A percentile compares a stretch with the other conserved stretches of the same genome.
Conservation (phyloP, 2,113 vertebrate genomes). For the Tragelaphus buxtoni region DNA sequence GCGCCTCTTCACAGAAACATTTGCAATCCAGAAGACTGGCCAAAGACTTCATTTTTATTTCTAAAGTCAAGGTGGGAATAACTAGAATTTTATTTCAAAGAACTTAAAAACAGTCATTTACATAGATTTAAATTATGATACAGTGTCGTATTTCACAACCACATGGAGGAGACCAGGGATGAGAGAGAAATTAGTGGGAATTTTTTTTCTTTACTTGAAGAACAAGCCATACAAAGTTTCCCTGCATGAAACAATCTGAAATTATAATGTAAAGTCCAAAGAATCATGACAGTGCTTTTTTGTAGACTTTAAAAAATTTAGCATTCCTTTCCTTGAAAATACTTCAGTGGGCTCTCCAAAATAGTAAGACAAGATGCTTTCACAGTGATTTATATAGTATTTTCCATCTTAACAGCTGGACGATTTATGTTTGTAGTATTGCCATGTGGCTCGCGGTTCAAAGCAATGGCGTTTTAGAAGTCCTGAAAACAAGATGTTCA, state of each 20-base stretch:
- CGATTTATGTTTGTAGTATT: slow-evolving; percentile 51
- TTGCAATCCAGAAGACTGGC: neutral
- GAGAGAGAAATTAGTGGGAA: slow-evolving; percentile 47
- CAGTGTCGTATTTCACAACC: slow-evolving; percentile 40
- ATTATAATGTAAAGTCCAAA: slow-evolving; percentile 48
- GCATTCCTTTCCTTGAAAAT: slow-evolving; percentile 44
- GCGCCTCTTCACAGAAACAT: neutral
- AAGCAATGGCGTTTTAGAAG: slow-evolving; percentile 65
- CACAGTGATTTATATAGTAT: slow-evolving; percentile 61
- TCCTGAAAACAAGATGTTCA: slow-evolving; percentile 58
- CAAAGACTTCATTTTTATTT: slow-evolving; percentile 38
- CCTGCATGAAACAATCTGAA: neutral
- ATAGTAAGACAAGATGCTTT: slow-evolving; percentile 45
- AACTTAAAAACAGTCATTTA: slow-evolving; percentile 2
- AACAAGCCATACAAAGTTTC: slow-evolving; percentile 42
- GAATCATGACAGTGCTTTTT: slow-evolving; percentile 31
- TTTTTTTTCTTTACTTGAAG: slow-evolving; percentile 8
- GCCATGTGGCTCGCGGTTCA: slow-evolving; percentile 61
- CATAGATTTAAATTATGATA: slow-evolving; percentile 54
- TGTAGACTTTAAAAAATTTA: slow-evolving; percentile 60
- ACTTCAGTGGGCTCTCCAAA: slow-evolving; percentile 49
- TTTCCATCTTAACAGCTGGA: slow-evolving; percentile 67
- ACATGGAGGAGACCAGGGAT: neutral
- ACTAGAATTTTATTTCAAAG: slow-evolving; percentile 21
- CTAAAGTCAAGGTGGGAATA: neutral